phyloP scores from a whole-genome alignment of 2,113 vertebrate species.

The Coturnix japonica region DNA sequence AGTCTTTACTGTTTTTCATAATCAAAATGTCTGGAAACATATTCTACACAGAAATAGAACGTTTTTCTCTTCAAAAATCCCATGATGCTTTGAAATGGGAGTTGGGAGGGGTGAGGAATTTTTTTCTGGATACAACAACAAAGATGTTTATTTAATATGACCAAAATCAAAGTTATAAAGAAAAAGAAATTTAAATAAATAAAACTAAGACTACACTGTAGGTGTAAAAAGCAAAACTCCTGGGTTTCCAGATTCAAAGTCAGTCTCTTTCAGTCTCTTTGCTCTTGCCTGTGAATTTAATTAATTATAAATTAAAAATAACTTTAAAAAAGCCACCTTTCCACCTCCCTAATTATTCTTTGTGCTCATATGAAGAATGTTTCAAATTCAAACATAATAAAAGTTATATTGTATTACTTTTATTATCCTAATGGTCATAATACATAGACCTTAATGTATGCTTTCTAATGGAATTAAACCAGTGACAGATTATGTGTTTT shows the following conservation, averaged over 20 bases:
- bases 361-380: constrained; percentile 64
- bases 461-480: constrained; percentile 70
- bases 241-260: constrained; percentile 28
- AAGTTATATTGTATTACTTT: constrained; percentile 69
- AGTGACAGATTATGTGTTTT: constrained; percentile 61
- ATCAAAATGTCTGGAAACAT: not conserved
- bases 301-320: constrained; percentile 39
- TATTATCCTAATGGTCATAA: constrained; percentile 67
- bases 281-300: constrained; percentile 1
- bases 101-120: not conserved
- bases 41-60: not conserved
- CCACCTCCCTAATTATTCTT: constrained; percentile 49
- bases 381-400: constrained; percentile 69
- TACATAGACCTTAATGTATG: constrained; percentile 58
- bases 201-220: not conserved
- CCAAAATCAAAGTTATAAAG: not conserved
- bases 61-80: not conserved
- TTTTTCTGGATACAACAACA: not conserved
- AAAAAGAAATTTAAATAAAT: not conserved
- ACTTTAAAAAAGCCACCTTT: not conserved
- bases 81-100: not conserved
- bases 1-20: not conserved
- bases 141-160: not conserved
- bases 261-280: not conserved
- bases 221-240: not conserved